Evolutionary conservation across 2,797 vertebrate species (phyloP).

Genomic region (Mionectes olivaceus): DNA sequence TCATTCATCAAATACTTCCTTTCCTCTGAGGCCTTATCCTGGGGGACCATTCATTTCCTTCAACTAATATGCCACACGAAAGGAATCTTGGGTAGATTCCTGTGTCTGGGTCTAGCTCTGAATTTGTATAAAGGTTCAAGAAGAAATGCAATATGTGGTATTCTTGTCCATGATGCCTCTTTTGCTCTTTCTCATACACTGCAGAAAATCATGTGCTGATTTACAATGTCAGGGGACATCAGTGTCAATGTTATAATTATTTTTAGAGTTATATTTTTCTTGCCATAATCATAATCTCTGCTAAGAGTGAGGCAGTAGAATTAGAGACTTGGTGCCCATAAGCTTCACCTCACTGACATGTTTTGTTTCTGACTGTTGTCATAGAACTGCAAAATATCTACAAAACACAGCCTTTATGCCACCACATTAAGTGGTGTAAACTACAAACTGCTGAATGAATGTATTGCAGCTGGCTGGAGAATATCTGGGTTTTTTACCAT

Average conservation of each 20-base stretch:
- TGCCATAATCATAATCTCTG: neutral
- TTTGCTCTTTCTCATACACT: neutral
- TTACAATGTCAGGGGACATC: neutral
- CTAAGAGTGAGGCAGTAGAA: neutral
- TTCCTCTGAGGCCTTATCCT: conserved; percentile 43
- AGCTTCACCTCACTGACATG: neutral
- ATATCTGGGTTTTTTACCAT: neutral
- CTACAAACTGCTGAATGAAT: neutral
- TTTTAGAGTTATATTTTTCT: neutral
- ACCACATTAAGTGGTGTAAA: neutral
- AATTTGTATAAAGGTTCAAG: conserved; percentile 28
- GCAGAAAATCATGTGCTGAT: neutral
- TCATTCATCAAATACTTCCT: conserved; percentile 68
- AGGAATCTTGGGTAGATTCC: conserved; percentile 58
- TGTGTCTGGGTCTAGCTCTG: neutral
- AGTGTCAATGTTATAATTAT: neutral
- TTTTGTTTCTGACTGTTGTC: neutral
- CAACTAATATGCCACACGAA: conserved; percentile 48
- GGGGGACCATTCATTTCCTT: conserved; percentile 60
- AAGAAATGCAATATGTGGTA: neutral
- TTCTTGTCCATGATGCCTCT: neutral
- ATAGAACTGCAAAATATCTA: neutral
- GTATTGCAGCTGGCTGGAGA: neutral
- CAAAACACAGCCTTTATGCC: neutral
- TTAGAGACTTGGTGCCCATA: neutral